Percentiles rank a stretch among this genome's conserved stretches.
Conservation (phyloP, 2,113 vertebrate genomes). For the Hucho hucho region DNA sequence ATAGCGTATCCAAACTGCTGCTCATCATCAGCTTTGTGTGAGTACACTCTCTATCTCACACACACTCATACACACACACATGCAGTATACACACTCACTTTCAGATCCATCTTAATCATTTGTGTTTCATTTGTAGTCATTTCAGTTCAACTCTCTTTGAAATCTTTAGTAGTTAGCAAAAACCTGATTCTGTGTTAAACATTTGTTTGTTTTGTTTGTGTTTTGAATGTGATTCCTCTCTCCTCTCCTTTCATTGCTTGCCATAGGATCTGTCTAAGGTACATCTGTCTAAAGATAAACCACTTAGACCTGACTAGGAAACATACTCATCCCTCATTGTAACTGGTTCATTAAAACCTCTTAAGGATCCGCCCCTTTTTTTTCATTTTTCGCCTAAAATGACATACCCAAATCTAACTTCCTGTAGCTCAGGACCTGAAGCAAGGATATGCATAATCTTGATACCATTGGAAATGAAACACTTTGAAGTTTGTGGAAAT, state of each 20-base stretch:
- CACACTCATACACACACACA: background rate
- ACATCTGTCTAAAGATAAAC: constrained; percentile 54
- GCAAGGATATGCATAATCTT: no score
- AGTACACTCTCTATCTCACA: constrained; percentile 41
- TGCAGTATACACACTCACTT: background rate
- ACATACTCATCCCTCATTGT: background rate
- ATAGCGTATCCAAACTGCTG: constrained; percentile 93
- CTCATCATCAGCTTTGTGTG: constrained; percentile 97
- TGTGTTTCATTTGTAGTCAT: no score
- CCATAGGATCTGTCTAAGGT: constrained; percentile 97
- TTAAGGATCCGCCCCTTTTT: no score
- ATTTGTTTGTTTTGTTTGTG: constrained; percentile 22
- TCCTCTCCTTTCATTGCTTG: constrained; percentile 67
- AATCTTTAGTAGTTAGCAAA: no score
- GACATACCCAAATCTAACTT: no score
- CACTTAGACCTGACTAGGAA: background rate
- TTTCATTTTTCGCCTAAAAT: no score
- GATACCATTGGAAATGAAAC: no score
- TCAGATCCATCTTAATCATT: no score
- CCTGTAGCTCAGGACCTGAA: no score
- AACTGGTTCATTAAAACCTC: background rate
- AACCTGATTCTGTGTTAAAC: background rate
- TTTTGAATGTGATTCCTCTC: constrained; percentile 40
- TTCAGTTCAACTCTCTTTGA: no score
- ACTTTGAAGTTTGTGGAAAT: no score